These are phyloP conservation scores for Falcunculus frontatus DNA, from an alignment of 2,113 vertebrate genomes.

Conservation along the genomic window DNA sequence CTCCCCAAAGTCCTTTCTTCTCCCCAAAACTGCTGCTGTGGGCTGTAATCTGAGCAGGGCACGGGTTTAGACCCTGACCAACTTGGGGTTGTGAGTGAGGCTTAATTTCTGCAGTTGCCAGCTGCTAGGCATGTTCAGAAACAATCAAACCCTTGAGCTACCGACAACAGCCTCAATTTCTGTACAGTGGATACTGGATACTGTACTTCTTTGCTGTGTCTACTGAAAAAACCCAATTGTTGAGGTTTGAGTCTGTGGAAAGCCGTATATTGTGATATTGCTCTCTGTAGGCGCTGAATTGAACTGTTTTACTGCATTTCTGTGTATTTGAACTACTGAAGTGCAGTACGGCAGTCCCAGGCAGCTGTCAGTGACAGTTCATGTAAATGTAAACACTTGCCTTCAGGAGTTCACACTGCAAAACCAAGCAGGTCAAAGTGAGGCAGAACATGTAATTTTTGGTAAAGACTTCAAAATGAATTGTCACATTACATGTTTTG, in stretches of 20 bases:
- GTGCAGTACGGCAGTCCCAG: neutral
- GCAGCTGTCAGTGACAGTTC: neutral
- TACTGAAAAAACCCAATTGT: neutral
- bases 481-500: fast-evolving
- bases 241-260: neutral
- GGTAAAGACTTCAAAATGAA: neutral
- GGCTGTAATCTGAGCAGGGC: slow-evolving; percentile 22
- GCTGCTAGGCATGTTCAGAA: neutral
- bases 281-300: neutral
- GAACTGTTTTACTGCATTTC: neutral
- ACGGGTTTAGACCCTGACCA: neutral
- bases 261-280: fast-evolving
- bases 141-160: neutral
- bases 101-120: slow-evolving; percentile 1
- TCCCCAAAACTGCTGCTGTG: slow-evolving; percentile 23
- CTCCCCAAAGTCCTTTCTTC: neutral
- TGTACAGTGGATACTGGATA: neutral
- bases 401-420: neutral
- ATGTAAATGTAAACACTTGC: neutral
- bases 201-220: neutral
- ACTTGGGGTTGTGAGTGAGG: neutral
- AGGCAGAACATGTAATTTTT: neutral
- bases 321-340: neutral
- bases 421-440: neutral
- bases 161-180: neutral